phyloP scores from a whole-genome alignment of 2,113 vertebrate species.

The Campylomormyrus numenius region DNA sequence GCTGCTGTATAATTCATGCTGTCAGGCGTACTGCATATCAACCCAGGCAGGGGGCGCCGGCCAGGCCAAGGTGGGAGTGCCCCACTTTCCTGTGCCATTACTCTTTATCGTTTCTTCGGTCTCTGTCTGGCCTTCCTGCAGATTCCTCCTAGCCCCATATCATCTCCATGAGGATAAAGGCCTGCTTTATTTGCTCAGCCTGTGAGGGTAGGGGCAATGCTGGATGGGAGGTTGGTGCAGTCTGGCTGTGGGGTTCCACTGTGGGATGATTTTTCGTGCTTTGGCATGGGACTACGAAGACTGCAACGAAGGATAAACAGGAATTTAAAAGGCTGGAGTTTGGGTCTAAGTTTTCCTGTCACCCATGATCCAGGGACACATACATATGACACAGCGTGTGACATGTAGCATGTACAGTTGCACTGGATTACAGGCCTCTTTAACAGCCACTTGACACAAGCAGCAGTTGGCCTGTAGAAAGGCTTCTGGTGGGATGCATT shows the following conservation, averaged over 20 bases:
- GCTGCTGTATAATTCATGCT: conserved; percentile 57
- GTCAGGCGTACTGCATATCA: conserved; percentile 46
- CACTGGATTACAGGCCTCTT: not conserved
- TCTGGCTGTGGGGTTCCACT: not conserved
- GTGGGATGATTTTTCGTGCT: not conserved
- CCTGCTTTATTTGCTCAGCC: not conserved
- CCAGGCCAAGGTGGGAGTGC: conserved; percentile 29
- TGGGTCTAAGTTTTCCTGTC: not conserved
- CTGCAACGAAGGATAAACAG: not conserved
- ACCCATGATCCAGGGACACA: not conserved
- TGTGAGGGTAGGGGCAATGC: not conserved
- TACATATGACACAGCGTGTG: not conserved
- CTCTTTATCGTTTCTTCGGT: conserved; percentile 31
- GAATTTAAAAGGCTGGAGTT: not conserved
- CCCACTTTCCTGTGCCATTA: conserved; percentile 20
- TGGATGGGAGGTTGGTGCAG: not conserved
- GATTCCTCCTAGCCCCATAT: not conserved
- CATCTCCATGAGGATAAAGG: not conserved
- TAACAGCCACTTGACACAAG: not conserved
- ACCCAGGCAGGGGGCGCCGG: conserved; percentile 48
- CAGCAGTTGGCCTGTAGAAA: not conserved
- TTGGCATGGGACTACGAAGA: not conserved
- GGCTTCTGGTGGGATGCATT: not conserved
- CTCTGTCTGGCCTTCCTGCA: conserved; percentile 33
- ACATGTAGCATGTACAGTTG: not conserved